Percentiles rank a stretch among this genome's conserved stretches.
phyloP scores from a whole-genome alignment of 2,797 vertebrate genomes.

The Anableps anableps region DNA sequence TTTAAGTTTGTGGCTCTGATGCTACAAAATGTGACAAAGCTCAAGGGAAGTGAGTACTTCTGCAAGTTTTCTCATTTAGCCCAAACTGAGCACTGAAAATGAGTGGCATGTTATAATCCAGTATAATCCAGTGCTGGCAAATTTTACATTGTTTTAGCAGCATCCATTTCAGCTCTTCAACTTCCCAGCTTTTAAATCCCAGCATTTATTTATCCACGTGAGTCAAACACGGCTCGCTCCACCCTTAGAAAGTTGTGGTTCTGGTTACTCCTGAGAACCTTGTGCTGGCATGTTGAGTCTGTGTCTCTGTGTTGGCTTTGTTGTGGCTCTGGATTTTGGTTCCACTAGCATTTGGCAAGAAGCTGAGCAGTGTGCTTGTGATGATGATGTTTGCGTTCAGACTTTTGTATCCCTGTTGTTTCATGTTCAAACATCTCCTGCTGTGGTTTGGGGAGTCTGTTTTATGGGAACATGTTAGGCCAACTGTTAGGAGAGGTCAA shows the following conservation, averaged over 20 bases:
- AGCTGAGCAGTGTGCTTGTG: constrained; percentile 49
- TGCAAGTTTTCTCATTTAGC: constrained; percentile 51
- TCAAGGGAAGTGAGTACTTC: constrained; percentile 11
- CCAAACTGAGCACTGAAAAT: constrained; percentile 39
- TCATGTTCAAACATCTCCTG: constrained; percentile 55
- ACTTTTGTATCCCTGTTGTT: constrained; percentile 55
- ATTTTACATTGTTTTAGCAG: constrained; percentile 39
- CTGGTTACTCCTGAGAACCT: constrained; percentile 59
- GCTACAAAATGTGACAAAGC: neutral
- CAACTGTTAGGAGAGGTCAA: constrained; percentile 46
- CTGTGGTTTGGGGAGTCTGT: constrained; percentile 17
- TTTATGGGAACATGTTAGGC: constrained; percentile 46
- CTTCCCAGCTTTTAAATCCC: constrained; percentile 61
- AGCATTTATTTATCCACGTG: constrained; percentile 65
- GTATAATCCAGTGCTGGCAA: constrained; percentile 57
- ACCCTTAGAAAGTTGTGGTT: constrained; percentile 55
- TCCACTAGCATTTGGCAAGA: constrained; percentile 41
- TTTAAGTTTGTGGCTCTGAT: neutral
- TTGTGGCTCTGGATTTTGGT: constrained; percentile 53
- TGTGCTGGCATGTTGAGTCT: constrained; percentile 69
- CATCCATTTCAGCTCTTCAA: constrained; percentile 63
- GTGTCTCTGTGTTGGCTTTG: constrained; percentile 40
- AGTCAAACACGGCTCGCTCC: constrained; percentile 53
- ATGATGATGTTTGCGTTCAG: constrained; percentile 55
- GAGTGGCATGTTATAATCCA: constrained; percentile 43